Base-by-base conservation (phyloP, 2,888 invertebrate genomes). In the Drosophila gaucha region DNA sequence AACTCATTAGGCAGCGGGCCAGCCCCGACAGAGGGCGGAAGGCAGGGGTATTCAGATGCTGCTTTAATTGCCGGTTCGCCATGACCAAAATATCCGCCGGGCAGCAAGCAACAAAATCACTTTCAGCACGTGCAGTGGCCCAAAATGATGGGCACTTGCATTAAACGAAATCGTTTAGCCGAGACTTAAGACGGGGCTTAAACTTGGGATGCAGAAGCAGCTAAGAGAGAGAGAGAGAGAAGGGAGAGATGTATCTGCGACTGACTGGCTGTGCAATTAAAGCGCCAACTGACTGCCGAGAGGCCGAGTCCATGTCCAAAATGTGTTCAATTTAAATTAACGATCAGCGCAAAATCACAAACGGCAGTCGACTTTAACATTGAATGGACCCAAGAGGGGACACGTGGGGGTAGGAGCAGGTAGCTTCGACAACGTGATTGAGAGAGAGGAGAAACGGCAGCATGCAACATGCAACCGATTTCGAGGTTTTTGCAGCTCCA, bases 291-390 rank as follows among this genome's bases (percentile, higher is more conserved):
- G 57, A 59, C 50, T 59, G 68, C 50, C 52, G 39, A 58, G 52
- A 56, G 60, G 41, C 72, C 36, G 68, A 59, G 49, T 70, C 80
- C 82, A 80, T 86, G 86, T 82, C 80, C 84, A 72, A 86, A 82
- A 82, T 82, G 82, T 82, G 82, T 82, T 86, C 82, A 82, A 86
- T 82, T 82, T 82, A 86, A 86, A 82, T 82, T 82, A 82, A 82
- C 82, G 82, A 82, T 82, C 76, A 78, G 77, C 78, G 67, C 76
- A 67, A 71, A 75, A 75, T 75, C 80, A 67, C 82, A 80, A 74
- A 71, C 74, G 78, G 84, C 71, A 68, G 67, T 67, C 36, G 62
- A 47, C 44, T 28, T 2, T 6, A 49, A 55, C 43, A 41, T 50
- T 44, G 33, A 14, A 30, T 38, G 31, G 10, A 20, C 20, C 16